These are phyloP conservation scores for Tipula vernalis DNA, from an alignment of 2,888 invertebrate species.

Conservation along the genomic window DNA sequence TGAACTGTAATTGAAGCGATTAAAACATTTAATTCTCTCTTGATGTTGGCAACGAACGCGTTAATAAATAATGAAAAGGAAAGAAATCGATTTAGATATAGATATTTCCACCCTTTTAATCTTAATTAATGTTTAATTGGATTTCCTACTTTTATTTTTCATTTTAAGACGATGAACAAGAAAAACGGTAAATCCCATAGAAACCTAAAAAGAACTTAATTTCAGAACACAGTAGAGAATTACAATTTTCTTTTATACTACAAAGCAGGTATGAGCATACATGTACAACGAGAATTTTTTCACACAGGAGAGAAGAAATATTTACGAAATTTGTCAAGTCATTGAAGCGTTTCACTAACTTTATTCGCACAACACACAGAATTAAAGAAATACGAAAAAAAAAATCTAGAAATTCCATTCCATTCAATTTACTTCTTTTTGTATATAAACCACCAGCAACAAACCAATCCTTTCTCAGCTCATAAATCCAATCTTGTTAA, in stretches of 20 bases:
- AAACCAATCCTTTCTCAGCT: not conserved
- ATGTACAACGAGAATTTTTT: not conserved
- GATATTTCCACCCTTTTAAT: not conserved
- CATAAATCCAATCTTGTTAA: not conserved
- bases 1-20: not conserved
- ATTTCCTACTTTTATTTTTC: not conserved
- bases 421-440: not conserved
- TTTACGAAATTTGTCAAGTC: not conserved
- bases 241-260: not conserved
- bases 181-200: not conserved
- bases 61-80: not conserved
- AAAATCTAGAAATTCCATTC: not conserved
- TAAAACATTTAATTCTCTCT: not conserved
- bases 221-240: not conserved
- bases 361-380: not conserved
- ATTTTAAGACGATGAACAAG: not conserved
- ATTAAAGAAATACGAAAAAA: not conserved
- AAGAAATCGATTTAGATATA: not conserved
- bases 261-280: not conserved
- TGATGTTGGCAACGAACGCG: not conserved
- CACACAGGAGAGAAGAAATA: not conserved
- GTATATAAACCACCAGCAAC: not conserved
- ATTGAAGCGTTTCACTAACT: not conserved
- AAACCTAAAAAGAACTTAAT: not conserved
- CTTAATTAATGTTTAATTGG: constrained; percentile 4